A percentile compares a stretch with the other conserved stretches of the same genome.
Evolutionary conservation across 1,140 invertebrate genomes (phyloP).

Genomic region (Eurosta solidaginis): DNA sequence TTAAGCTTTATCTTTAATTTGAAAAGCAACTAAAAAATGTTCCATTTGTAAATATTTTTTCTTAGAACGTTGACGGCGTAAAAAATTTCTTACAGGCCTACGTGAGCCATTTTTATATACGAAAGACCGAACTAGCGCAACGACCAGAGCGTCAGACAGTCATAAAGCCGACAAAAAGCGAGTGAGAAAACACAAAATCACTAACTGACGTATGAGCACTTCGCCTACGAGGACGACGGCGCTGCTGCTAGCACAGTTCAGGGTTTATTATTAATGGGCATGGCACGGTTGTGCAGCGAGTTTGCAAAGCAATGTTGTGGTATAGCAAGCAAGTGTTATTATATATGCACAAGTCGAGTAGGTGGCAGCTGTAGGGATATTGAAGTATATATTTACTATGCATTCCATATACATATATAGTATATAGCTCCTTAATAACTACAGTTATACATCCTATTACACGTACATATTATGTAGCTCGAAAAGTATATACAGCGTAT

Average conservation of each 20-base stretch:
- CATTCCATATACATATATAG: conserved; percentile 4
- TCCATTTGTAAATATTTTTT: neutral
- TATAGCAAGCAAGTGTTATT: neutral
- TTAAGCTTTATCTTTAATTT: too few species aligned
- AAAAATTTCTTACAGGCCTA: neutral
- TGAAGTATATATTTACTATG: neutral
- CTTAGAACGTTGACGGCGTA: neutral
- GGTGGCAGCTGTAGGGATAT: neutral
- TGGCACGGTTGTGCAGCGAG: neutral
- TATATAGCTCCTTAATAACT: neutral
- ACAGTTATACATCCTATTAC: neutral
- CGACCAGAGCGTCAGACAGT: neutral
- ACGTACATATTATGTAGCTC: neutral
- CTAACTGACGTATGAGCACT: neutral
- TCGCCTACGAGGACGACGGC: neutral
- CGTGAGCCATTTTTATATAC: neutral
- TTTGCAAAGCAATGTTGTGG: neutral
- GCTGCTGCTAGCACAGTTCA: neutral
- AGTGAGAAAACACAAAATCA: neutral
- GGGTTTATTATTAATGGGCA: conserved; percentile 18
- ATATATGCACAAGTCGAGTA: neutral
- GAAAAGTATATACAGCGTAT: neutral
- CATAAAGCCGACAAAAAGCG: neutral
- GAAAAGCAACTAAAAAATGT: too few species aligned
- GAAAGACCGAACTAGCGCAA: neutral